A percentile compares a stretch with the other conserved stretches of the same genome.
These are phyloP conservation scores for Forbesichthys papilliferus DNA, from an alignment of 2,113 vertebrate genomes.

Conservation along the genomic window DNA sequence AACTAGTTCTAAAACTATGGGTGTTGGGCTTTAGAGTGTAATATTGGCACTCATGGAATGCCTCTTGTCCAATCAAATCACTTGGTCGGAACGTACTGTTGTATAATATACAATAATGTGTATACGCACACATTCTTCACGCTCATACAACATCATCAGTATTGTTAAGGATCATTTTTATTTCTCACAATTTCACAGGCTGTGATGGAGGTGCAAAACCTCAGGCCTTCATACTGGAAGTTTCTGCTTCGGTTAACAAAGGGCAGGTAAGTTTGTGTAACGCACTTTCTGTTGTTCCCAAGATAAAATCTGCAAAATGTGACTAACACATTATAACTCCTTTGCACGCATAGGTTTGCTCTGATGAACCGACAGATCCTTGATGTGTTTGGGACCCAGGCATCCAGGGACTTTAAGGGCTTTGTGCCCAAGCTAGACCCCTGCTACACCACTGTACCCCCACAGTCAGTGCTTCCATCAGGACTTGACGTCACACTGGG, in stretches of 20 bases:
- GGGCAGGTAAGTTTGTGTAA: slow-evolving; percentile 85
- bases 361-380: slow-evolving; percentile 91
- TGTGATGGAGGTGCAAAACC: slow-evolving; percentile 96
- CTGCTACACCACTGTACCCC: slow-evolving; percentile 71
- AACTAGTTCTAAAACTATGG: too few relatives aligned
- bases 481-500: slow-evolving; percentile 78
- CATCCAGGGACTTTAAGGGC: slow-evolving; percentile 87
- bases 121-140: background rate
- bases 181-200: slow-evolving; percentile 76
- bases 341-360: slow-evolving; percentile 81
- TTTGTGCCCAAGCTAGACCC: slow-evolving; percentile 89
- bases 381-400: slow-evolving; percentile 91
- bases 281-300: background rate
- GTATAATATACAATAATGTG: background rate
- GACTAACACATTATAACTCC: background rate
- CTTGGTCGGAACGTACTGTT: too few relatives aligned
- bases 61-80: too few relatives aligned
- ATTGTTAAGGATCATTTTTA: background rate
- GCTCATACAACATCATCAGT: background rate
- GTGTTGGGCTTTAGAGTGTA: too few relatives aligned
- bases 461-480: slow-evolving; percentile 57
- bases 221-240: slow-evolving; percentile 97
- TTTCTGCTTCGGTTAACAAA: slow-evolving; percentile 93
- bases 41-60: too few relatives aligned
- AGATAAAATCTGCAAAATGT: background rate